Conservation (phyloP, 2,888 invertebrate genomes). For the Eubasilissa splendida region DNA sequence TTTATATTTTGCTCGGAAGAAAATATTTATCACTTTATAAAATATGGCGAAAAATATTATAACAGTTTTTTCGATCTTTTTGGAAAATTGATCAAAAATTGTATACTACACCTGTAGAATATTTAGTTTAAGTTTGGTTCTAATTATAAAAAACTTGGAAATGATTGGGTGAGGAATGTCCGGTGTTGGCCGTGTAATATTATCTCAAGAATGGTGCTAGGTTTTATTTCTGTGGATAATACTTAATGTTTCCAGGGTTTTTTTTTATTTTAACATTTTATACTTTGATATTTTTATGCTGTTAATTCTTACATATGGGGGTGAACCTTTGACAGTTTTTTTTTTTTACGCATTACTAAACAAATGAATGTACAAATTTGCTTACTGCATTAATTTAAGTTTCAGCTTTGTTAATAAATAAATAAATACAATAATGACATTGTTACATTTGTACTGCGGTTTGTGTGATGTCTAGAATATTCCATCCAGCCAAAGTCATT, state of each 20-base stretch:
- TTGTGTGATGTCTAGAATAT: slow-evolving; percentile 1
- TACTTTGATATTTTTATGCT: slow-evolving; percentile 45
- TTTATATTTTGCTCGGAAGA: slow-evolving; percentile 7
- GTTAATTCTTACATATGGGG: slow-evolving; percentile 21
- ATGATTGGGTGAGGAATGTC: not conserved
- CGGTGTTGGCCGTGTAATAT: slow-evolving; percentile 22
- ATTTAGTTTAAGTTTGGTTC: slow-evolving; percentile 27
- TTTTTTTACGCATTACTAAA: slow-evolving; percentile 4
- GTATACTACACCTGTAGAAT: slow-evolving; percentile 40
- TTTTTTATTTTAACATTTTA: slow-evolving; percentile 42
- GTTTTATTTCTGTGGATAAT: slow-evolving; percentile 41
- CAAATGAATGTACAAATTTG: not conserved
- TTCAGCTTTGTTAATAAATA: not conserved
- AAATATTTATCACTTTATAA: not conserved
- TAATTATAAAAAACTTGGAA: slow-evolving; percentile 17
- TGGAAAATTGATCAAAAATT: slow-evolving; percentile 46
- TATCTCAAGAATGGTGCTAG: slow-evolving; percentile 46
- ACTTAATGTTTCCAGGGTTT: slow-evolving; percentile 45
- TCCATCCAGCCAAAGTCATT: slow-evolving; percentile 1
- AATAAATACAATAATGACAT: not conserved
- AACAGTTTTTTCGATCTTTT: slow-evolving; percentile 44
- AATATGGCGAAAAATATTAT: not conserved
- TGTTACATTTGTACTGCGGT: not conserved
- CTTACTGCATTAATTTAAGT: not conserved
- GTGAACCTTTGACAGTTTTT: not conserved